Evolutionary conservation across 2,888 invertebrate species (phyloP), one percentile per base, ranked within the genome.

Genomic region (Trichogramma evanescens): DNA sequence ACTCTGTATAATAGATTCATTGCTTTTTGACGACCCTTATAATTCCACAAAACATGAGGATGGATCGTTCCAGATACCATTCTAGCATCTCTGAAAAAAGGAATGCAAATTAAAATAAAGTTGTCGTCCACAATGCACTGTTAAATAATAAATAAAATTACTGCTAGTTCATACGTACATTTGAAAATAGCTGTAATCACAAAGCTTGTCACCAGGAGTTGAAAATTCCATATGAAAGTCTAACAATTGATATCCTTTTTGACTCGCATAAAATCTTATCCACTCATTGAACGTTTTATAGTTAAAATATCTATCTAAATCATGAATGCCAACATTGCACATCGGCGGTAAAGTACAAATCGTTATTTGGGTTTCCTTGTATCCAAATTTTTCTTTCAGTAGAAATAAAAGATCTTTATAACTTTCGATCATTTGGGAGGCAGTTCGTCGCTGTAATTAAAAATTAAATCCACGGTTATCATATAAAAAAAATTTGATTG

Each of bases 301-400:
- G 13, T 13, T 7, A 0, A 1, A 4, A n/a, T 50, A 61, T 46
- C 50, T 45, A 3, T 40, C 3, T 1, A 5, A 4, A 3, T 54
- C 41, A 8, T 40, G 50, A 8, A 58, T 4, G 1, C 38, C 13
- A 1, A 72, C 44, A 63, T 74, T 74, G 0, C 65, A 72, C 45
- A 74, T 60, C 0, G 74, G 74, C 46, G 74, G 72, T 40, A 74
- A 63, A 0, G 74, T 73, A 54, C 74, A 73, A 0, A 74, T 43
- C 0, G 70, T 73, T 1, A 73, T 71, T 69, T 13, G 66, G 59
- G 38, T 65, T 59, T 1, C 67, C 66, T 40, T 70, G 10, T 39
- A 65, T 4, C 66, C 63, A 57, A 69, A 72, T 45, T 66, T 68
- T 2, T 50, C 49, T 6, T 65, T 63, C 0, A 69, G 64, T 5